Percentiles rank a stretch among this genome's conserved stretches.
These are phyloP conservation scores for Seriola aureovittata DNA, from an alignment of 2,113 vertebrate genomes.

Conservation along the genomic window DNA sequence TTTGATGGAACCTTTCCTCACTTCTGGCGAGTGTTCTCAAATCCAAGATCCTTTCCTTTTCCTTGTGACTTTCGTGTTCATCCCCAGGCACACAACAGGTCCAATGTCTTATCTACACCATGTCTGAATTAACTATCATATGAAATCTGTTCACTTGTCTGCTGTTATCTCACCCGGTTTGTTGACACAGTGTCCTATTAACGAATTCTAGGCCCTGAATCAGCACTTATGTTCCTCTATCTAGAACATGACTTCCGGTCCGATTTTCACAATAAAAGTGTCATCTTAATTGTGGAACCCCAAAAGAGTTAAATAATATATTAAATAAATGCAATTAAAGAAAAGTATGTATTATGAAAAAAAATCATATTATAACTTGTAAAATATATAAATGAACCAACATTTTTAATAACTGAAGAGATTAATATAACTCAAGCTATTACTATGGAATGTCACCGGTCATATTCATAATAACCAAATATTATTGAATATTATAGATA, in stretches of 20 bases:
- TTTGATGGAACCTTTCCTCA: neutral
- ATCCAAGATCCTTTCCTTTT: neutral
- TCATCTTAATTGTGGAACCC: neutral
- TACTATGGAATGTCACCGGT: neutral
- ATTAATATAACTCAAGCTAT: neutral
- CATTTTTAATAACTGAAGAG: neutral
- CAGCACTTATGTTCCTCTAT: accelerated
- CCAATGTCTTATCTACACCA: neutral
- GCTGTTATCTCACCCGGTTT: neutral
- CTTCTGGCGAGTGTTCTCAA: neutral
- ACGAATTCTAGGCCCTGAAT: neutral
- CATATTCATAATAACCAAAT: neutral
- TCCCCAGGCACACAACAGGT: neutral
- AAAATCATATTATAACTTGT: too few species aligned
- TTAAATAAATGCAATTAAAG: too few species aligned
- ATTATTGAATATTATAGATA: neutral
- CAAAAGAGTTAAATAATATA: neutral
- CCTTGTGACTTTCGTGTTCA: neutral
- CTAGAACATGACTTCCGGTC: slow-evolving; percentile 5
- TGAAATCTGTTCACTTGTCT: neutral
- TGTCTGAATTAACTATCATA: neutral
- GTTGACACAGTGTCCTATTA: slow-evolving; percentile 5
- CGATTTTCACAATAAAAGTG: slow-evolving; percentile 8
- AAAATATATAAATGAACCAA: too few species aligned
- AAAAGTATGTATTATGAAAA: too few species aligned